Evolutionary conservation across 1,140 invertebrate species (phyloP).

Genomic region (Atta texana): DNA sequence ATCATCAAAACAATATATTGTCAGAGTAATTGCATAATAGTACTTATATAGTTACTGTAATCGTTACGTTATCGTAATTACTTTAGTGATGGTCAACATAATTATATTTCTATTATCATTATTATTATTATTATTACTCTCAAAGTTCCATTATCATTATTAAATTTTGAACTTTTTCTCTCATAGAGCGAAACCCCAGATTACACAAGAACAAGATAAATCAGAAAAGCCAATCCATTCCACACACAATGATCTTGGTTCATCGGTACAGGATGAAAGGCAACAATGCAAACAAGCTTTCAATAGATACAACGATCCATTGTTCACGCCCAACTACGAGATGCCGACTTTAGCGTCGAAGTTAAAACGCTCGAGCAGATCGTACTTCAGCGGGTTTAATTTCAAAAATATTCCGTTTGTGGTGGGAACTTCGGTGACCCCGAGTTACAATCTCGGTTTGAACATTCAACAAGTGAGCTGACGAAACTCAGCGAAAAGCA

Average conservation of each 20-base stretch:
- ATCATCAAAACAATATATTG: background rate
- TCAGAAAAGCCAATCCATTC: background rate
- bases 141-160: background rate
- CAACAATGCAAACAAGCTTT: constrained; percentile 26
- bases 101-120: background rate
- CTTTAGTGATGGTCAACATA: background rate
- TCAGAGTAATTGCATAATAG: background rate
- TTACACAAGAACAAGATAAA: constrained; percentile 3
- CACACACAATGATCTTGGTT: background rate
- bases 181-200: background rate
- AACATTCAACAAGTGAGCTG: constrained; percentile 86
- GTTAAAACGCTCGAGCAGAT: constrained; percentile 85
- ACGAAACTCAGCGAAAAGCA: background rate
- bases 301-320: constrained; percentile 60
- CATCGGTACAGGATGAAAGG: background rate
- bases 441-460: constrained; percentile 87
- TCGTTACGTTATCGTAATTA: background rate
- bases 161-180: background rate
- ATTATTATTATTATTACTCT: background rate
- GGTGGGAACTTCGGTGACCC: constrained; percentile 86
- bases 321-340: constrained; percentile 83
- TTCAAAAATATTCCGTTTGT: constrained; percentile 87
- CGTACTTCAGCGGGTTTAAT: constrained; percentile 84
- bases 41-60: constrained; percentile 23
- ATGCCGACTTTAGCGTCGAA: constrained; percentile 86